A percentile compares a stretch with the other conserved stretches of the same genome.
Conservation (phyloP, 2,888 invertebrate genomes). For the Craniophora ligustri region DNA sequence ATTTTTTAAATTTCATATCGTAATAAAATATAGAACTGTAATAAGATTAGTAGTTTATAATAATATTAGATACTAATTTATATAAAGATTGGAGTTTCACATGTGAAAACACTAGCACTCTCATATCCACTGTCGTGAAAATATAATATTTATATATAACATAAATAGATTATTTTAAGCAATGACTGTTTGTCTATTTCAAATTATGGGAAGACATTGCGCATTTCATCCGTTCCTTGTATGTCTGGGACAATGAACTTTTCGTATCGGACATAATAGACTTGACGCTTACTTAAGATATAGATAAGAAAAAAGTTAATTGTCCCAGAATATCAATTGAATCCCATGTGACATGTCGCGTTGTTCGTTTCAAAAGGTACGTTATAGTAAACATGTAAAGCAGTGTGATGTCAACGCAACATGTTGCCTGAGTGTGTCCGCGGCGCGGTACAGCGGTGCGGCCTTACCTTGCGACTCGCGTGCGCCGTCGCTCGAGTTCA, state of each 20-base stretch:
- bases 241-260: conserved; percentile 80
- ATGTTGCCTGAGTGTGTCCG: conserved; percentile 64
- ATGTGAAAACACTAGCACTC: conserved; percentile 89
- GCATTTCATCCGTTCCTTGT: conserved; percentile 89
- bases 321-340: conserved; percentile 78
- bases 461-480: conserved; percentile 97
- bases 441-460: conserved; percentile 41
- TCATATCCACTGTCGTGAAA: conserved; percentile 81
- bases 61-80: conserved; percentile 84
- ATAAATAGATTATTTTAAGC: conserved; percentile 86
- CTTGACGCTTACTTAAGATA: background rate
- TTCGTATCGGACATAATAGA: conserved; percentile 36
- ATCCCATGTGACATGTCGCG: conserved; percentile 80
- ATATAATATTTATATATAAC: conserved; percentile 81
- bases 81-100: conserved; percentile 86
- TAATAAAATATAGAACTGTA: conserved; percentile 77
- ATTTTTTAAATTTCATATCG: conserved; percentile 73
- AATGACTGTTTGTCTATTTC: conserved; percentile 83
- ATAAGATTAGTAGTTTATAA: conserved; percentile 86
- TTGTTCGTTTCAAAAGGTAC: conserved; percentile 52
- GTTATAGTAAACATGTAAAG: conserved; percentile 47
- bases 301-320: conserved; percentile 66
- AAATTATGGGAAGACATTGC: conserved; percentile 89
- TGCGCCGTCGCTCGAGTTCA: conserved; percentile 95
- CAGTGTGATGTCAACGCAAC: conserved; percentile 69